Conservation (phyloP, 2,113 vertebrate species). For the Himantopus leucocephalus region DNA sequence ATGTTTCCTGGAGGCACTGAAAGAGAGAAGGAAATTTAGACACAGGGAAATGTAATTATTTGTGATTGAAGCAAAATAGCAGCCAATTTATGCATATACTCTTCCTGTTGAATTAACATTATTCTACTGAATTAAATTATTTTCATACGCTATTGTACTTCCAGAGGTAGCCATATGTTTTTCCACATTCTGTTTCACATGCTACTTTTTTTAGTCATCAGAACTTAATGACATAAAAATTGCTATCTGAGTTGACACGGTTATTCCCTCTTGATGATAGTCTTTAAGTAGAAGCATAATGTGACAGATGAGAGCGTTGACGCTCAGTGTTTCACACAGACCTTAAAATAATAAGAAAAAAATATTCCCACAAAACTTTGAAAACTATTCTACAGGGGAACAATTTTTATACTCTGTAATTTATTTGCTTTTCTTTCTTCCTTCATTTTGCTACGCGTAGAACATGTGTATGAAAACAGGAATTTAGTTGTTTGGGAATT, state of each 20-base stretch:
- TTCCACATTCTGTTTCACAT: not conserved
- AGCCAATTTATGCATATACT: not conserved
- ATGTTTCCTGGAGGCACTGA: not conserved
- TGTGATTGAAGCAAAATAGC: constrained; percentile 11
- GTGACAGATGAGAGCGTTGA: constrained; percentile 23
- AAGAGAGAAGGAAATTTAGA: not conserved
- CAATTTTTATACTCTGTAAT: not conserved
- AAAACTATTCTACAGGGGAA: not conserved
- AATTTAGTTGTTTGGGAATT: not conserved
- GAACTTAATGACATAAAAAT: constrained; percentile 46
- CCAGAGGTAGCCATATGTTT: not conserved
- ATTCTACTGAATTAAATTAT: not conserved
- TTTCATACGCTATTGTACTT: not conserved
- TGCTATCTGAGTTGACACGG: not conserved
- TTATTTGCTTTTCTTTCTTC: not conserved
- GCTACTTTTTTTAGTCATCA: constrained; percentile 9
- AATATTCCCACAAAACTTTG: not conserved
- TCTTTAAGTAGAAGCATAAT: not conserved
- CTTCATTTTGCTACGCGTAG: not conserved
- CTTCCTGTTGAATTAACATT: not conserved
- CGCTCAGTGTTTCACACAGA: not conserved
- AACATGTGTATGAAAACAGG: not conserved
- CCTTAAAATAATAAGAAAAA: not conserved
- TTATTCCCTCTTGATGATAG: constrained; percentile 34
- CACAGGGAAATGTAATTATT: not conserved